Base-by-base conservation (phyloP, 1,140 invertebrate species). In the Drosophila lacteicornis region DNA sequence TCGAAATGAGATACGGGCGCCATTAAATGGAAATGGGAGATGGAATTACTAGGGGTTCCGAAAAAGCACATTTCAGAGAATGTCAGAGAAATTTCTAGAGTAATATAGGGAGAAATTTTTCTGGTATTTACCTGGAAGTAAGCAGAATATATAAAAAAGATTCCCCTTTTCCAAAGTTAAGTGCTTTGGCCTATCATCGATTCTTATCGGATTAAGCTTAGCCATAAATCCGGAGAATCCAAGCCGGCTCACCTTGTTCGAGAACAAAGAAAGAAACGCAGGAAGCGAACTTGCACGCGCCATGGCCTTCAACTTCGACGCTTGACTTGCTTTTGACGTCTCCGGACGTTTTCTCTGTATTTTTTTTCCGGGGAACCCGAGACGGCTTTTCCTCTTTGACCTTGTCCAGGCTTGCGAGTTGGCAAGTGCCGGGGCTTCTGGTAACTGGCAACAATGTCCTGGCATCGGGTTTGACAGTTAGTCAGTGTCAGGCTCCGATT, bases 401-500 rank as follows among this genome's bases (percentile, higher is more conserved):
- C 70, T 75, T 76, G 78, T 78, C 51, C 47, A 46, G 68, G 46
- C 45, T 51, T 30, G 42, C 15, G 30, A 51, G 46, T 43, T 61
- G 67, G 50, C 75, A 71, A 60, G 43, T 60, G 59, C 13, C 57
- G 49, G 56, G 45, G 45, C 51, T 45, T 45, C 42, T 25, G 65
- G 63, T 15, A 40, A 58, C 51, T 42, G 68, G 68, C 66, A 51
- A 68, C 62, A 68, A 53, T 73, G 46, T 73, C 69, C 67, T 67
- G 62, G 46, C 66, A 68, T 25, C 67, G 67, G 47, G n/a, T 36
- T 42, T 77, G 75, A 77, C 75, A 82, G 83, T 85, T 82, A 85
- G 74, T 85, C 82, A 85, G 83, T 86, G 82, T 82, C 83, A 82
- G 62, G 56, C 46, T 46, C 40, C 33, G 73, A 53, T 46, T 53